Conservation (phyloP, 2,888 invertebrate species). For the Smittia sp. region DNA sequence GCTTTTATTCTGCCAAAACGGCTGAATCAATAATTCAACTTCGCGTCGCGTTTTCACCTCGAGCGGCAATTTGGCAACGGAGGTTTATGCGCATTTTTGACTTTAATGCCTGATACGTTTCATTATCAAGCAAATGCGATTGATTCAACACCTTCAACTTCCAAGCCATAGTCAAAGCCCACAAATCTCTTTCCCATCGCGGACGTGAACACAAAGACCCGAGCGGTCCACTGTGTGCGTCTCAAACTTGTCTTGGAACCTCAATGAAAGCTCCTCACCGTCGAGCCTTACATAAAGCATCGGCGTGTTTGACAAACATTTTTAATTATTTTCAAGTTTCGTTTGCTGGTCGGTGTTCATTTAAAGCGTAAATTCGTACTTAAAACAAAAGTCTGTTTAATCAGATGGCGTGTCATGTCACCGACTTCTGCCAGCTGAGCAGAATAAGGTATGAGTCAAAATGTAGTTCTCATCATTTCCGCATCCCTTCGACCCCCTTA, state of each 20-base stretch:
- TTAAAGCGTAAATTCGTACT: neutral
- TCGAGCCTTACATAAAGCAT: conserved; percentile 14
- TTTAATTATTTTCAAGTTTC: neutral
- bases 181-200: neutral
- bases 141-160: neutral
- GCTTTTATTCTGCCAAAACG: no score
- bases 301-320: conserved; percentile 15
- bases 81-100: neutral
- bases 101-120: neutral
- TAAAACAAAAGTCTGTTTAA: neutral
- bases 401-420: neutral
- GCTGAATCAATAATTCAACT: neutral
- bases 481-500: no score
- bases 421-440: neutral
- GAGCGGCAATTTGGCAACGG: neutral
- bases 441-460: no score
- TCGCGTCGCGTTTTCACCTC: neutral
- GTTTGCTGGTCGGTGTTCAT: neutral
- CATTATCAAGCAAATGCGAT: neutral
- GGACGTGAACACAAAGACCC: neutral
- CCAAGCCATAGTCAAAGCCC: neutral
- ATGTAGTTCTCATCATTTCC: no score
- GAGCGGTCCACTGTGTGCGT: neutral
- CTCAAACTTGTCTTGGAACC: neutral
- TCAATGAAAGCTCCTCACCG: neutral